Evolutionary conservation across 2,797 vertebrate genomes (phyloP), one percentile per base, ranked within the genome.

Genomic region (Spinibarbus caldwelli): DNA sequence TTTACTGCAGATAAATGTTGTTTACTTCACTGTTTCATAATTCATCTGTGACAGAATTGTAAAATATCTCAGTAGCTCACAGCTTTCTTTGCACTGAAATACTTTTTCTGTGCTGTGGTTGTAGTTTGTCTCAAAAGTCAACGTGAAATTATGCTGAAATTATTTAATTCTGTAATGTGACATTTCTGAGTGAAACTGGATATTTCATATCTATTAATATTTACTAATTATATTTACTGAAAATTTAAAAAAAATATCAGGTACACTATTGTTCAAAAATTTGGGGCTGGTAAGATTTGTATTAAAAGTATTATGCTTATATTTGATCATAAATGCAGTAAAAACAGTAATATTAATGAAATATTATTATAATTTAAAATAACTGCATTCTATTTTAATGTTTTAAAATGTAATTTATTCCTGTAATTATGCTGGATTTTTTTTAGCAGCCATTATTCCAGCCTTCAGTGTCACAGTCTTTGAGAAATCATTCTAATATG

Each of bases 41-140:
- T 72, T 85, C 15, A 38, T 82, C 54, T 59, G 31, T 14, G 67
- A 34, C 41, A 64, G 17, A 57, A 45, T 45, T 67, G 29, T 8
- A 59, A 62, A 81, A 84, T 84, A 77, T 43, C 29, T 34, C 11
- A n/a, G 15, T 68, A 57, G 57, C 67, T 79, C 52, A 77, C 76
- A 62, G 68, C 12, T 29, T 17, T 49, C 17, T 77, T 78, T 84
- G 45, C 57, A 78, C 71, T 84, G 68, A 66, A 54, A 84, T 75
- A 64, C 11, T 80, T n/a, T 41, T 67, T 57, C 52, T 52, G 17
- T 85, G 49, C 47, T 64, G 23, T 70, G 29, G 6, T 52, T 66
- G 15, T 78, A 26, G 34, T 38, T 82, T 70, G 11, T 72, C 26
- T 21, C n/a, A 78, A 45, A 78, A 12, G 38, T 43, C 41, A 31